Conservation (phyloP, 1,140 invertebrate species). For the Oedothorax gibbosus region DNA sequence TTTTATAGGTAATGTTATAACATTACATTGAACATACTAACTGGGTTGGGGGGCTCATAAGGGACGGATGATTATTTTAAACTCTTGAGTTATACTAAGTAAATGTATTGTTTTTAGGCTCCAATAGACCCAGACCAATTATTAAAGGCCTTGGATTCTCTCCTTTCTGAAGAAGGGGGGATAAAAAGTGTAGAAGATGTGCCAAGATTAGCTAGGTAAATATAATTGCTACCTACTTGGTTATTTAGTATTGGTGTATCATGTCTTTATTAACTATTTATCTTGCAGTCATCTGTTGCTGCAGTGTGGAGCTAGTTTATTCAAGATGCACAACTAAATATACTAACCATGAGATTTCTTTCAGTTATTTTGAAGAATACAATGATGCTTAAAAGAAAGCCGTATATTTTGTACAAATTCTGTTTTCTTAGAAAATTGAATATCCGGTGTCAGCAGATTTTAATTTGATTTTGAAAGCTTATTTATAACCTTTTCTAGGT, state of each 20-base stretch:
- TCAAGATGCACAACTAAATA: not conserved
- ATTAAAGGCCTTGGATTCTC: slow-evolving; percentile 85
- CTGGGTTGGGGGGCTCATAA: too few species aligned
- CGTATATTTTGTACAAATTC: too few species aligned
- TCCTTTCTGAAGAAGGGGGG: slow-evolving; percentile 83
- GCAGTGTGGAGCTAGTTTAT: slow-evolving; percentile 30
- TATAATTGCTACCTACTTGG: slow-evolving; percentile 53
- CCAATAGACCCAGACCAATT: slow-evolving; percentile 90
- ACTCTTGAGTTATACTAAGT: not conserved
- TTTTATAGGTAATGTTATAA: too few species aligned
- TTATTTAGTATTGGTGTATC: not conserved
- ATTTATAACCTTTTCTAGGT: too few species aligned
- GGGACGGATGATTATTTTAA: not conserved
- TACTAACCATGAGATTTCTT: not conserved
- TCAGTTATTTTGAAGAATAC: not conserved
- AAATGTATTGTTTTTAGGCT: slow-evolving; percentile 74
- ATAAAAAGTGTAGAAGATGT: slow-evolving; percentile 89
- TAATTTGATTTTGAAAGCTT: too few species aligned
- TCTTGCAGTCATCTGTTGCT: slow-evolving; percentile 39
- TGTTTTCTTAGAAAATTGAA: too few species aligned
- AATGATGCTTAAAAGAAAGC: too few species aligned
- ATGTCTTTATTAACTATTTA: slow-evolving; percentile 19
- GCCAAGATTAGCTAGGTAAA: slow-evolving; percentile 80
- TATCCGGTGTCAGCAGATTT: too few species aligned
- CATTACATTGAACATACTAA: too few species aligned